A percentile compares a stretch with the other conserved stretches of the same genome.
Evolutionary conservation across 2,888 invertebrate genomes (phyloP).

Genomic region (Spisula subtruncata): DNA sequence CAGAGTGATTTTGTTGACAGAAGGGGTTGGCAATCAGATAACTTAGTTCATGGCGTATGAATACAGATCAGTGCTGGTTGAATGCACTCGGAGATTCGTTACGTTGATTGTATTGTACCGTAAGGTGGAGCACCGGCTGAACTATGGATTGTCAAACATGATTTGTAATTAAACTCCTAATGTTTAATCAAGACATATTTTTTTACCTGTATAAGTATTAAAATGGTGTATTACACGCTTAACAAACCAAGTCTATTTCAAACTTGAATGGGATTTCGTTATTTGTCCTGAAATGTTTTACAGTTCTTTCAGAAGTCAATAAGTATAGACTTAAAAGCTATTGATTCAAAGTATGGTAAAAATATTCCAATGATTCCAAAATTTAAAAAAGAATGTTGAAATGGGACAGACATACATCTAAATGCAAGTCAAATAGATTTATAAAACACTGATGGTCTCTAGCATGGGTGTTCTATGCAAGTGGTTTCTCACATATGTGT

Average conservation of each 20-base stretch:
- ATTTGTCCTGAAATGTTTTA: not conserved
- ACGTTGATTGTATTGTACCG: slow-evolving; percentile 56
- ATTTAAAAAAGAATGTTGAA: too few species aligned
- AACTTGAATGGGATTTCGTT: not conserved
- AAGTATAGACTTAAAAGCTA: not conserved
- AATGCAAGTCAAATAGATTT: too few species aligned
- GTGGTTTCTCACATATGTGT: too few species aligned
- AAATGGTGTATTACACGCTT: not conserved
- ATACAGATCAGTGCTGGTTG: slow-evolving; percentile 32
- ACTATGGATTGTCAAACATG: slow-evolving; percentile 27
- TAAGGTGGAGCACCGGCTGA: slow-evolving; percentile 53
- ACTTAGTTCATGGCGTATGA: slow-evolving; percentile 47
- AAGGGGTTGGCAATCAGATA: slow-evolving; percentile 67
- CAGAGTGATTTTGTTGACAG: slow-evolving; percentile 60
- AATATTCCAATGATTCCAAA: too few species aligned
- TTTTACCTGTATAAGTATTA: not conserved
- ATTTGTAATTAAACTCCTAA: not conserved
- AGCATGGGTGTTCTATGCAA: too few species aligned
- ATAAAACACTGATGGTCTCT: too few species aligned
- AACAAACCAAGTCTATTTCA: not conserved
- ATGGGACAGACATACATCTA: too few species aligned
- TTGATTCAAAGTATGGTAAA: not conserved
- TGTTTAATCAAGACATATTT: not conserved
- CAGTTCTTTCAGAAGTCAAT: not conserved
- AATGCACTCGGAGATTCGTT: slow-evolving; percentile 30